A percentile compares a stretch with the other conserved stretches of the same genome.
These are phyloP conservation scores for Butorides virescens DNA, from an alignment of 2,113 vertebrate species.

Conservation along the genomic window DNA sequence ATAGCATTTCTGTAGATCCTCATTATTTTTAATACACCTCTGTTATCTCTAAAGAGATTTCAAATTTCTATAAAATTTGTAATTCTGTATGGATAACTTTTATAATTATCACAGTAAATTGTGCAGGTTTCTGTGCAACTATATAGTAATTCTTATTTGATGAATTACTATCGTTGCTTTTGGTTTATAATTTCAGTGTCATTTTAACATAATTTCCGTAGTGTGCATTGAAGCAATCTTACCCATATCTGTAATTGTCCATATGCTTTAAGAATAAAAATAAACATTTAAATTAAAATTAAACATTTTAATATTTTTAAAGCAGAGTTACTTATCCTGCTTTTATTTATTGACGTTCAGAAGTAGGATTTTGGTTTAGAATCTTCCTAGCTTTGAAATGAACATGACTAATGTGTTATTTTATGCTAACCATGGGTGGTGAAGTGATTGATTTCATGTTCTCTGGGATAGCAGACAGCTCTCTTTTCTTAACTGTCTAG, in stretches of 20 bases:
- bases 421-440: constrained; percentile 64
- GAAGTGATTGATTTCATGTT: constrained; percentile 67
- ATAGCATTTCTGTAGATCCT: neutral
- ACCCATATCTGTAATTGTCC: neutral
- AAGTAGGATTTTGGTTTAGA: constrained; percentile 15
- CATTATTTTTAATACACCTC: neutral
- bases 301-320: neutral
- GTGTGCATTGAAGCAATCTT: neutral
- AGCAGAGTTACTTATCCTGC: constrained; percentile 10
- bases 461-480: constrained; percentile 77
- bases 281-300: neutral
- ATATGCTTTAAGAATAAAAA: constrained; percentile 13
- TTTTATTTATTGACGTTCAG: neutral
- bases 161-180: constrained; percentile 25
- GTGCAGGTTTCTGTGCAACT: neutral
- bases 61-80: neutral
- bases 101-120: constrained; percentile 18
- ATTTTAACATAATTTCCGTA: neutral
- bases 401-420: constrained; percentile 39
- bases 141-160: constrained; percentile 5
- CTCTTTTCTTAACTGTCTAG: constrained; percentile 81
- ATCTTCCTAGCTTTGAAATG: constrained; percentile 7
- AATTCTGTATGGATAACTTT: neutral
- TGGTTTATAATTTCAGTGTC: neutral
- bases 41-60: neutral